Base-by-base conservation (phyloP, 1,140 invertebrate species). In the Thaumatotibia leucotreta region DNA sequence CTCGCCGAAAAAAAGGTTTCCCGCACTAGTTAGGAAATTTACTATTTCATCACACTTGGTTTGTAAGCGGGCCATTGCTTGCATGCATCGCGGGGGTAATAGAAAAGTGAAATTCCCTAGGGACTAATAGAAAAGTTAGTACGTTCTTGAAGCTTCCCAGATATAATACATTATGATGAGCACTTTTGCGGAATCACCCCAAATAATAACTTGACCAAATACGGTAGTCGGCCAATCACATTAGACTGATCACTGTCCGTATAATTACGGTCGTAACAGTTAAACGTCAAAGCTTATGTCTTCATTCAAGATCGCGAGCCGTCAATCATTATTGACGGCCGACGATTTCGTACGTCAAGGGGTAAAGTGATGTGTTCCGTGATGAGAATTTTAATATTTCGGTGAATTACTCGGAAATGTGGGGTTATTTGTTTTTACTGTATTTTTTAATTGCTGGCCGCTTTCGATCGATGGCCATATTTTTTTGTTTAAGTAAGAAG, bases 211-310 rank as follows among this genome's bases (percentile, higher is more conserved):
- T 74, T 74, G 73, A 74, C 69, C 66, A 35, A 67, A 75, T 66
- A 77, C 66, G 75, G 77, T 61, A 23, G 61, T 45, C 61, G 35
- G 72, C 67, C 66, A 67, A 74, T 71, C 68, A 80, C 58, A 79
- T 79, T 79, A 82, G 78, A 50, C 39, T 49, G 65, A 67, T 66
- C 64, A 58, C 68, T 67, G 71, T 74, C 69, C 52, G 54, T n/a
- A 74, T 76, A 75, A 76, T 79, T 74, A 74, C 45, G 35, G 27
- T 62, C 67, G 68, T 77, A 79, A 75, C 67, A 70, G 66, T 73
- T 75, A 65, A 65, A 63, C 69, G 71, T 72, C 67, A 66, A 78
- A 77, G 73, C 63, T 76, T 70, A 80, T 72, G 76, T 76, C 76
- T 78, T 74, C 65, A 78, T 80, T 27, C 54, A 68, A n/a, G n/a